Base-by-base conservation (phyloP, 1,140 invertebrate genomes). In the Musca vetustissima region DNA sequence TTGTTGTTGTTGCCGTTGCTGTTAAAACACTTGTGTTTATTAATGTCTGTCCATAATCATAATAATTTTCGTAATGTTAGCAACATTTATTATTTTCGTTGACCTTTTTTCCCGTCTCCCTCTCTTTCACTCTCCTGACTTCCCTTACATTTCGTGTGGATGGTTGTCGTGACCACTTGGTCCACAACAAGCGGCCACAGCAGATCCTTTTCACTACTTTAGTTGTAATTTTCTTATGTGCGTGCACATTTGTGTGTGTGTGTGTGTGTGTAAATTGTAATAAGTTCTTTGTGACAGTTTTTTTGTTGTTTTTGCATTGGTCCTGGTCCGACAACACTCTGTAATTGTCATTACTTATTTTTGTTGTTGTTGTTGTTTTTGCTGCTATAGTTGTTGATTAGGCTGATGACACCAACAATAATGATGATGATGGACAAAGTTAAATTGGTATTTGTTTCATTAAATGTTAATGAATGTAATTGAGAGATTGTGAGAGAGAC, bases 81-180 rank as follows among this genome's bases (percentile, higher is more conserved):
- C 36, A 61, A 61, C 57, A 61, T 61, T 61, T 61, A 61, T 61
- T 61, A 61, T 61, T 61, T 61, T 32, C 57, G 57, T 43, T 61
- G 57, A 61, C 57, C 57, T 61, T 61, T 61, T 61, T 61, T 59
- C 15, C n/a, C 21, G 19, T 55, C 15, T 22, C 21, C 15, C 17
- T 49, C 19, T 53, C 13, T 55, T 24, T 55, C 22, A 1, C 14
- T 28, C 6, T 36, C 0, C 55, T 17, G 22, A n/a, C 32, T 13
- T 59, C 2, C 21, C 2, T 32, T 1, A 32, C 32, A 17, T 36
- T 61, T 36, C 19, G n/a, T 21, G 28, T 2, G 2, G 48, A n/a
- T 14, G 28, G 48, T 21, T 21, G n/a, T 52, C 43, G 53, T 43
- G 36, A 8, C 36, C 36, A 43, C 6, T 11, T 11, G 36, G 11